A percentile compares a stretch with the other conserved stretches of the same genome.
Evolutionary conservation across 2,113 vertebrate species (phyloP).

Genomic region (Tyrannus savana): DNA sequence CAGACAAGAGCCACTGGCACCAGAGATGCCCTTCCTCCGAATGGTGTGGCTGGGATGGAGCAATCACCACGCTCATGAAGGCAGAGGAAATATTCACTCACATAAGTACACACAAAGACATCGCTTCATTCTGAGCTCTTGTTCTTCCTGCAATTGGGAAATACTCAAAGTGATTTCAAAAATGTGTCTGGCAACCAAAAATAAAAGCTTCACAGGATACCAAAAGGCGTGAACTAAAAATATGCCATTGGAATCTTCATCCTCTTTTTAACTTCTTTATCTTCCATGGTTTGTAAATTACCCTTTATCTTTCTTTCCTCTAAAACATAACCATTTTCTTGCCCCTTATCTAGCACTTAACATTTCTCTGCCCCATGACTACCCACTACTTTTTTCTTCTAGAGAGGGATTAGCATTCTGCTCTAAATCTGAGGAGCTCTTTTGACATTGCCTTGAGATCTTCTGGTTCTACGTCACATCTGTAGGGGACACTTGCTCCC

Average conservation of each 20-base stretch:
- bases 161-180: background rate
- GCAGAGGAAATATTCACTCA: background rate
- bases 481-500: background rate
- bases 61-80: fast-evolving
- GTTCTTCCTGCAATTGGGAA: background rate
- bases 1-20: fast-evolving
- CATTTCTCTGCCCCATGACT: background rate
- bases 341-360: background rate
- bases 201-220: background rate
- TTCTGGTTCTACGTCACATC: background rate
- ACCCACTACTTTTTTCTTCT: background rate
- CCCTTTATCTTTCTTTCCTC: background rate
- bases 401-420: background rate
- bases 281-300: background rate
- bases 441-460: background rate
- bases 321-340: background rate
- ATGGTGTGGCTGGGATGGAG: background rate
- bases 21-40: background rate
- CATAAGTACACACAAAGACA: background rate
- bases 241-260: background rate
- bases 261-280: background rate
- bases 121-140: background rate
- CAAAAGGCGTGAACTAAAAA: background rate
- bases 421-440: background rate
- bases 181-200: background rate